Evolutionary conservation across 1,140 invertebrate species (phyloP).

Genomic region (Armadillidium nasatum): DNA sequence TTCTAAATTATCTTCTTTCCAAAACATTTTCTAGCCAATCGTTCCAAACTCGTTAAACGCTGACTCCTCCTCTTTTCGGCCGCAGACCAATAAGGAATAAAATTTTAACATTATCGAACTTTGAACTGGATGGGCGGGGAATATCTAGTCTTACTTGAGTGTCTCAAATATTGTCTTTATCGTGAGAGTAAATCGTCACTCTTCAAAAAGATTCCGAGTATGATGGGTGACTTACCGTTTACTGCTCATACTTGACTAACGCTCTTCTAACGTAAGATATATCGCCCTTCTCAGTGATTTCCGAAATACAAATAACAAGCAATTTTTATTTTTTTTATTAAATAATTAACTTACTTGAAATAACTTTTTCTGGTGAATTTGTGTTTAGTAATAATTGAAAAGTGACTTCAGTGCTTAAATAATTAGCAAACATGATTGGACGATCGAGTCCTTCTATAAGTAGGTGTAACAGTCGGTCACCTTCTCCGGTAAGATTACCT

Average conservation of each 20-base stretch:
- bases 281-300: background rate
- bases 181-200: constrained; percentile 1
- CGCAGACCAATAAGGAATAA: background rate
- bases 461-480: background rate
- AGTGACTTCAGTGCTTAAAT: background rate
- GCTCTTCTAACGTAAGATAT: background rate
- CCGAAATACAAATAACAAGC: too few relatives aligned
- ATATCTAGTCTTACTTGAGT: background rate
- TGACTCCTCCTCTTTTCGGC: background rate
- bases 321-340: too few relatives aligned
- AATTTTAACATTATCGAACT: constrained; percentile 5
- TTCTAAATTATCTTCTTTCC: background rate
- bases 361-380: too few relatives aligned
- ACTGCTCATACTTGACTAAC: background rate
- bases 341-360: too few relatives aligned
- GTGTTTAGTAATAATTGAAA: background rate
- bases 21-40: background rate
- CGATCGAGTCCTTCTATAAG: background rate
- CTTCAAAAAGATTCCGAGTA: background rate
- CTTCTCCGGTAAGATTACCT: background rate
- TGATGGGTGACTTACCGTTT: background rate
- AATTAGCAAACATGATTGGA: background rate
- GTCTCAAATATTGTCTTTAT: constrained; percentile 1
- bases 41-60: background rate
- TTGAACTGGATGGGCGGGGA: constrained; percentile 7